Evolutionary conservation across 2,888 invertebrate species (phyloP).

Genomic region (Campaea margaritaria): DNA sequence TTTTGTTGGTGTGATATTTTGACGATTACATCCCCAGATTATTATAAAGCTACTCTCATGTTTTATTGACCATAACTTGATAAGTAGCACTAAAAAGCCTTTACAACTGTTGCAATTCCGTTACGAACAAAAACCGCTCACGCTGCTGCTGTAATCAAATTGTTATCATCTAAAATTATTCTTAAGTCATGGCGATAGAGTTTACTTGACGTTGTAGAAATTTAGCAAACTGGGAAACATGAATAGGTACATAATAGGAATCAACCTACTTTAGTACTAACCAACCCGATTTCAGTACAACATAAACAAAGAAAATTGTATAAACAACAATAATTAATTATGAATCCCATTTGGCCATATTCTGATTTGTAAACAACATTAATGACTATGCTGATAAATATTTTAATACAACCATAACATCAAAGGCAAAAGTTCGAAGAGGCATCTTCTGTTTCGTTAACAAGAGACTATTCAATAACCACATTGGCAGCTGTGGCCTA

Average conservation of each 20-base stretch:
- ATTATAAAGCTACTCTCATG: conserved; percentile 9
- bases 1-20: conserved; percentile 3
- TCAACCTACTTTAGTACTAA: too few relatives aligned
- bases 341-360: conserved; percentile 26
- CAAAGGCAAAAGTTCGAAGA: conserved; percentile 19
- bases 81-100: conserved; percentile 19
- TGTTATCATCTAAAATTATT: background rate
- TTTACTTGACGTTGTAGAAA: conserved; percentile 1
- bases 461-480: background rate
- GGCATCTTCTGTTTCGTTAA: conserved; percentile 5
- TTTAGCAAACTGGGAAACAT: background rate
- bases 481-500: too few relatives aligned
- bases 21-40: background rate
- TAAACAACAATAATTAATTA: conserved; percentile 23
- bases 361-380: conserved; percentile 22
- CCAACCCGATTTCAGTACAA: background rate
- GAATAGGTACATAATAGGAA: too few relatives aligned
- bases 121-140: conserved; percentile 1
- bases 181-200: conserved; percentile 1
- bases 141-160: background rate
- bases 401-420: conserved; percentile 16
- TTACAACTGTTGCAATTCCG: conserved; percentile 11
- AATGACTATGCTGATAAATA: conserved; percentile 26
- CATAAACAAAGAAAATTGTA: conserved; percentile 10
- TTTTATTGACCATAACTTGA: conserved; percentile 20